Evolutionary conservation across 2,113 vertebrate species (phyloP).

Genomic region (Holacanthus passer): DNA sequence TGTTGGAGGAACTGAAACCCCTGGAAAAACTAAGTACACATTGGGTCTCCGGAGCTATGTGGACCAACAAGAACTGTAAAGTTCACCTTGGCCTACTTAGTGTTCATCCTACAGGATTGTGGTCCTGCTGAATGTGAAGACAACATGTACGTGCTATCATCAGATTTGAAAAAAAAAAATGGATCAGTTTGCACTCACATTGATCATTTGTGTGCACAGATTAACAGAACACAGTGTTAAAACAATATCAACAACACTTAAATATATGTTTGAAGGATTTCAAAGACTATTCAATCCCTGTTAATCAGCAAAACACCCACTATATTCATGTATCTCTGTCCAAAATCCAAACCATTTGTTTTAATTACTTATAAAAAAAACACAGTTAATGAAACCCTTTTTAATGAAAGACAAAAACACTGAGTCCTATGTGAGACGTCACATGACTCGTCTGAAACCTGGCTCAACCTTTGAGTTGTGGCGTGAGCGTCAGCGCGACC

Average conservation of each 20-base stretch:
- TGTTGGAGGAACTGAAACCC: not conserved
- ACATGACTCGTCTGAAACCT: not conserved
- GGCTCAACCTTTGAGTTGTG: conserved; percentile 6
- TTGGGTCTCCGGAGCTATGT: too few species aligned
- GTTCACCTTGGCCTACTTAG: not conserved
- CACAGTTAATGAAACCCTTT: not conserved
- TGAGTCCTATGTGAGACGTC: not conserved
- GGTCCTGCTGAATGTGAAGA: not conserved
- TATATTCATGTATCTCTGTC: not conserved
- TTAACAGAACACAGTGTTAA: not conserved
- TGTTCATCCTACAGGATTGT: not conserved
- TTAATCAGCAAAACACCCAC: not conserved
- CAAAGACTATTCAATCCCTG: not conserved
- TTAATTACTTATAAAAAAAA: not conserved
- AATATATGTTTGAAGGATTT: not conserved
- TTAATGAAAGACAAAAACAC: not conserved
- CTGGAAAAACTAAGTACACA: not conserved
- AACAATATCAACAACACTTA: not conserved
- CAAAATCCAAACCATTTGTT: not conserved
- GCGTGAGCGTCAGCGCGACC: conserved; percentile 12
- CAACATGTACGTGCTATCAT: not conserved
- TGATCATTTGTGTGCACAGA: not conserved
- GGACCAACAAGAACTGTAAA: not conserved
- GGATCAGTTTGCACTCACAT: too few species aligned
- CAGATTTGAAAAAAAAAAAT: not conserved